These are phyloP conservation scores for Macrocentrus cingulum DNA, from an alignment of 1,140 invertebrate genomes.

Conservation along the genomic window DNA sequence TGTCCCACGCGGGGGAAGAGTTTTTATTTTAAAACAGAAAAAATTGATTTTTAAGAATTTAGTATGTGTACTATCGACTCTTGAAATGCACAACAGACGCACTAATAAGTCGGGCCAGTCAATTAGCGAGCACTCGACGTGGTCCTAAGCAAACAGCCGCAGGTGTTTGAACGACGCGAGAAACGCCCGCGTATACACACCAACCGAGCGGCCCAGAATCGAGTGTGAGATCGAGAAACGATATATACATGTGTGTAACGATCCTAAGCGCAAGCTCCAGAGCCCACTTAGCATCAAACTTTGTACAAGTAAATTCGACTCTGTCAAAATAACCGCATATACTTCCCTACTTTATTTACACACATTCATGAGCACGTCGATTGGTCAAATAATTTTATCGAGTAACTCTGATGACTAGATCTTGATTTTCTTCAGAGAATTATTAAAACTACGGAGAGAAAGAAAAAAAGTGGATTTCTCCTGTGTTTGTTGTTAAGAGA, in stretches of 20 bases:
- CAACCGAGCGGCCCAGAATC: slow-evolving; percentile 1
- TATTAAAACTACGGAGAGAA: too few species aligned
- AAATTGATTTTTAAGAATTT: not conserved
- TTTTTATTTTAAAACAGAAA: not conserved
- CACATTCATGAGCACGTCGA: too few species aligned
- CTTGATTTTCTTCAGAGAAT: too few species aligned
- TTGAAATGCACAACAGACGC: slow-evolving; percentile 44
- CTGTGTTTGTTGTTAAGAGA: too few species aligned
- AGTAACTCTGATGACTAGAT: too few species aligned
- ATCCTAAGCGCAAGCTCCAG: slow-evolving; percentile 12
- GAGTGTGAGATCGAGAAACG: not conserved
- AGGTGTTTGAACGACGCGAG: slow-evolving; percentile 48
- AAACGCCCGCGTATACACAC: slow-evolving; percentile 12
- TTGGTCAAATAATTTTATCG: too few species aligned
- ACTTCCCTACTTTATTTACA: too few species aligned
- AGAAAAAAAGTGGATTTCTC: too few species aligned
- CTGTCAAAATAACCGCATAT: too few species aligned
- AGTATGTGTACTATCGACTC: slow-evolving; percentile 23
- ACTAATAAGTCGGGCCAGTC: slow-evolving; percentile 52
- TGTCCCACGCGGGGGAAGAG: too few species aligned
- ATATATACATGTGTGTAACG: not conserved
- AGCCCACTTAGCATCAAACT: slow-evolving; percentile 20
- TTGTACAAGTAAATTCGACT: slow-evolving; percentile 16
- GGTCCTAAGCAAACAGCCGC: slow-evolving; percentile 51
- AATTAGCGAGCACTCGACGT: slow-evolving; percentile 43